Evolutionary conservation across 2,888 invertebrate genomes (phyloP), one percentile per base, ranked within the genome.

Genomic region (Pristionchus entomophagus): DNA sequence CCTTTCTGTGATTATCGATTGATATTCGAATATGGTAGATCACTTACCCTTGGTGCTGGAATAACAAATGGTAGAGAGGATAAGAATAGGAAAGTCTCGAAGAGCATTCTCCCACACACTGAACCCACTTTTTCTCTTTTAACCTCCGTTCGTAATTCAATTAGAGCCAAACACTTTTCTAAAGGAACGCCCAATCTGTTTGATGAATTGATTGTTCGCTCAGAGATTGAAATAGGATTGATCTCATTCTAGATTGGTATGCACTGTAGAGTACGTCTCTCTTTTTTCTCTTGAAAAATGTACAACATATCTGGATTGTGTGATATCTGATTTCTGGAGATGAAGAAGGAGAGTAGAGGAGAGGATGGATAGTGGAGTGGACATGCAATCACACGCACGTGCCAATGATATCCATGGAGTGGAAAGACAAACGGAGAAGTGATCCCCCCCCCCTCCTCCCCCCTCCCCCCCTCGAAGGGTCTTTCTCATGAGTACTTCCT

Each of bases 101-200:
- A 38, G 5, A 69, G 69, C 35, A 69, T 69, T n/a, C 14, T 19
- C 38, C 22, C 38, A 38, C 29, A 38, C 38, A 69, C 29, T 69
- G 69, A 69, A 38, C n/a, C 22, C 19, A 6, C 38, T 22, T 22
- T 69, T n/a, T 69, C 38, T 69, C 69, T 41, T 41, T 41, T 69
- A n/a, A 35, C 38, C 69, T 38, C 32, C 69, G n/a, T n/a, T 69
- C 69, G 38, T 69, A 69, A 69, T 69, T 69, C 38, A 38, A 69
- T 69, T 69, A 69, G 69, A 38, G 38, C n/a, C 69, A 35, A 38
- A 69, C 69, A 69, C 69, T 38, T 35, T 69, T 69, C 22, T 69
- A 69, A 38, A 69, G 69, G 69, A 69, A 69, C 69, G 69, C 22
- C 69, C 69, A 69, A 69, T 69, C 38, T 22, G 12, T 69, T 14